Evolutionary conservation across 2,797 vertebrate genomes (phyloP), one percentile per base, ranked within the genome.

Genomic region (Aselliscus stoliczkanus): DNA sequence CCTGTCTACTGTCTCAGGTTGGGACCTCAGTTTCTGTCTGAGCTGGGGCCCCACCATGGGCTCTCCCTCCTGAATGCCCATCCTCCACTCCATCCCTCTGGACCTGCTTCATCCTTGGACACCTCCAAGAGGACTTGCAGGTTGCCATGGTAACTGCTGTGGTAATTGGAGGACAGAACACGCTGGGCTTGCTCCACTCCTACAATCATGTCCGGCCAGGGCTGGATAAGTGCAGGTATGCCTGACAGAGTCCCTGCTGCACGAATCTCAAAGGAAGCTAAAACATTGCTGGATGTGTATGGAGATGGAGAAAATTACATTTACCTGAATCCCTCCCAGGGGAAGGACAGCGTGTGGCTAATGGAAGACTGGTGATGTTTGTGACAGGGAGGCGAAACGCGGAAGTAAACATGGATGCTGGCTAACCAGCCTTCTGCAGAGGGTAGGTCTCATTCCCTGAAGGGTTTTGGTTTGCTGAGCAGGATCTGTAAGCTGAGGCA

Each of bases 81-180:
- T 7, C 60, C 84, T 67, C 70, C 29, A 54, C 29, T 31, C 80
- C 10, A 29, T 64, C 39, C 56, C 67, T 44, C 65, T 54, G 54
- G 17, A 65, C 52, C 58, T 62, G 42, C 86, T 72, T 84, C 75
- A 42, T 85, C 42, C 54, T 83, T 47, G 42, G 62, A 64, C 13
- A 73, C 50, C 73, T 80, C 82, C 44, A 4, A 50, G 27, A 94
- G 81, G 64, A 39, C 34, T 82, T 23, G 3, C 21, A 60, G n/a
- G 95, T 96, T 96, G 52, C 77, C 88, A 80, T 93, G 72, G 95
- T 83, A 88, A 91, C 93, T 17, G 56, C 44, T 9, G 3, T 17
- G 69, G 81, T 72, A 69, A 54, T 13, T 47, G 44, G n/a, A 44
- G 54, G 85, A 69, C 75, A 60, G 91, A 52, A 29, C 18, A 7